Evolutionary conservation across 2,888 invertebrate genomes (phyloP).

Genomic region (Mystacides longicornis): DNA sequence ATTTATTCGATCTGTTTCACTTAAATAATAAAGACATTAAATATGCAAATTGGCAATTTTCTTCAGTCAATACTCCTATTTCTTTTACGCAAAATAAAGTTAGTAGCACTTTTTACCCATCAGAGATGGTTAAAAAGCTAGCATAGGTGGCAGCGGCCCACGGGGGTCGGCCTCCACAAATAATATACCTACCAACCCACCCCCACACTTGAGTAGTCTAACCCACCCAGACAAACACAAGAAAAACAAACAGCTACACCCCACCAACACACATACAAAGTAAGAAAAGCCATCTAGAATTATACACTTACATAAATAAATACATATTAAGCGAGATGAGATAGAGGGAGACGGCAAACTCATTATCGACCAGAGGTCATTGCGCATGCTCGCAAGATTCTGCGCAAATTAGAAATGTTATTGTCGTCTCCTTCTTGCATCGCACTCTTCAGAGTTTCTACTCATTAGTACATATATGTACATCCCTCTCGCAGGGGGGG

Average conservation of each 20-base stretch:
- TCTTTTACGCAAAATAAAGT: constrained; percentile 1
- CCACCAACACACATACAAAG: constrained; percentile 3
- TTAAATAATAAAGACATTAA: not conserved
- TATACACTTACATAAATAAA: constrained; percentile 27
- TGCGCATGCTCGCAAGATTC: constrained; percentile 43
- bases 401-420: constrained; percentile 25
- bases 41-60: constrained; percentile 8
- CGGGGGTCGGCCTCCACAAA: not conserved
- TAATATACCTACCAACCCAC: not conserved
- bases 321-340: constrained; percentile 26
- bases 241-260: not conserved
- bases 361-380: constrained; percentile 53
- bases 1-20: not conserved
- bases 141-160: constrained; percentile 4
- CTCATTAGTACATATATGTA: constrained; percentile 19
- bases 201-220: not conserved
- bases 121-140: constrained; percentile 8
- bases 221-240: constrained; percentile 1
- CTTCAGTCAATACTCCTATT: not conserved
- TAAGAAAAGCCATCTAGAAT: constrained; percentile 16
- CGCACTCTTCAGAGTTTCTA: constrained; percentile 3
- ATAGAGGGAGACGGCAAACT: constrained; percentile 43
- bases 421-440: constrained; percentile 14
- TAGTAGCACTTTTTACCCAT: constrained; percentile 5
- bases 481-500: no score